phyloP scores from a whole-genome alignment of 2,888 invertebrate species.

The Eurytoma californica region DNA sequence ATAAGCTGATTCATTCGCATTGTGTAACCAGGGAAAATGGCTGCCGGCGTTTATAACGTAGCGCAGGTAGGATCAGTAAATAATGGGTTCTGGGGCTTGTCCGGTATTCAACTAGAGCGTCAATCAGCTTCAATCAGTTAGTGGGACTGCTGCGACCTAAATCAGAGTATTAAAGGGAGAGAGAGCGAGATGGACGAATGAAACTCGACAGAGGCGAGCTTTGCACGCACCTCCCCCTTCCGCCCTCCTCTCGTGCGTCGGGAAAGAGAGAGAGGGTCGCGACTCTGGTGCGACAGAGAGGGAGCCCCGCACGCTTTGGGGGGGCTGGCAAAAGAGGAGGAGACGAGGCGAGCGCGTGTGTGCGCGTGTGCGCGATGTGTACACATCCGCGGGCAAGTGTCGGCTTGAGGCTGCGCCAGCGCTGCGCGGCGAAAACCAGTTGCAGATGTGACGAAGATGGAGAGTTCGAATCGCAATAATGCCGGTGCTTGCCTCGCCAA shows the following conservation, averaged over 20 bases:
- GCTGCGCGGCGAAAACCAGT: not conserved
- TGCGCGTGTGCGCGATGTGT: not conserved
- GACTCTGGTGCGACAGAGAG: constrained; percentile 5
- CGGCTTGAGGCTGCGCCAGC: not conserved
- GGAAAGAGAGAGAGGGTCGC: constrained; percentile 4
- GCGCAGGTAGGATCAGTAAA: constrained; percentile 68
- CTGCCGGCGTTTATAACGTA: constrained; percentile 70
- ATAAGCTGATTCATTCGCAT: constrained; percentile 66
- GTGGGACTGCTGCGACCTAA: constrained; percentile 67
- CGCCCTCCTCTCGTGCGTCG: not conserved
- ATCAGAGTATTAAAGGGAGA: constrained; percentile 64
- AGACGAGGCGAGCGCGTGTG: not conserved
- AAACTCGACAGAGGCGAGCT: constrained; percentile 19
- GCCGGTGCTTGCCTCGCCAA: not conserved
- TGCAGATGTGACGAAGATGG: constrained; percentile 49
- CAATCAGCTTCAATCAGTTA: constrained; percentile 73
- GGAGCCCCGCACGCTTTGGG: not conserved
- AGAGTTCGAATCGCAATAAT: constrained; percentile 53
- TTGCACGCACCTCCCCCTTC: constrained; percentile 7
- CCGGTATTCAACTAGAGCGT: constrained; percentile 71
- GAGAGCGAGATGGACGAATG: constrained; percentile 43
- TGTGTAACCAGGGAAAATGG: constrained; percentile 62
- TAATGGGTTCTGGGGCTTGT: constrained; percentile 70
- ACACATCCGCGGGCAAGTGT: not conserved
- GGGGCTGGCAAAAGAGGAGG: not conserved